Evolutionary conservation across 2,888 invertebrate genomes (phyloP), one percentile per base, ranked within the genome.

Genomic region (Phasia obesa): DNA sequence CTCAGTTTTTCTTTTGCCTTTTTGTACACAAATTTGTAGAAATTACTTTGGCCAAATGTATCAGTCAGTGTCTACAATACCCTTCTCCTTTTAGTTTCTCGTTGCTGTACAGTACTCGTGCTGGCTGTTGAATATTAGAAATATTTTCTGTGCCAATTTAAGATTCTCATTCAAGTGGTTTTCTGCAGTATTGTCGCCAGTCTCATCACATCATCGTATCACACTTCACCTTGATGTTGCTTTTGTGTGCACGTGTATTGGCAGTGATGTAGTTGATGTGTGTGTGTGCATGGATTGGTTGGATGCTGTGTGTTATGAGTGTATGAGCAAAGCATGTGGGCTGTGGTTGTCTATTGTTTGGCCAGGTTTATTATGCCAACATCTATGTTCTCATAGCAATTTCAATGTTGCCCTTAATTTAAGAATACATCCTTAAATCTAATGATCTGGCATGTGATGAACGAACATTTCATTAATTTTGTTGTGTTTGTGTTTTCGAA

Each of bases 211-310:
- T n/a, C n/a, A n/a, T n/a, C 15, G 23, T 53, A 25, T 62, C 59
- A 27, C 51, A 70, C 38, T 38, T 81, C 57, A 75, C 75, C 80
- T 81, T 81, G 75, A 51, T 70, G 64, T 70, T 69, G 27, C 38
- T 62, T 27, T 42, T 21, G 44, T 5, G 21, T 27, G 42, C 11
- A 64, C 7, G 57, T n/a, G 38, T 42, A 21, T 49, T 44, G 55
- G 2, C 23, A 59, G 23, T 59, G 53, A 23, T 55, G 51, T n/a
- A 27, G 31, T 9, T 51, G 62, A 15, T 49, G 13, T 47, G 35
- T 60, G 35, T n/a, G n/a, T n/a, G n/a, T n/a, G n/a, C n/a, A n/a
- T n/a, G 17, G 6, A 27, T 11, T 35, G 5, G 6, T 0, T 21
- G 0, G 4, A 9, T 53, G 25, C 49, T 55, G 42, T 27, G n/a